A percentile compares a stretch with the other conserved stretches of the same genome.
Evolutionary conservation across 1,140 invertebrate species (phyloP).

Genomic region (Drosophila sucinea): DNA sequence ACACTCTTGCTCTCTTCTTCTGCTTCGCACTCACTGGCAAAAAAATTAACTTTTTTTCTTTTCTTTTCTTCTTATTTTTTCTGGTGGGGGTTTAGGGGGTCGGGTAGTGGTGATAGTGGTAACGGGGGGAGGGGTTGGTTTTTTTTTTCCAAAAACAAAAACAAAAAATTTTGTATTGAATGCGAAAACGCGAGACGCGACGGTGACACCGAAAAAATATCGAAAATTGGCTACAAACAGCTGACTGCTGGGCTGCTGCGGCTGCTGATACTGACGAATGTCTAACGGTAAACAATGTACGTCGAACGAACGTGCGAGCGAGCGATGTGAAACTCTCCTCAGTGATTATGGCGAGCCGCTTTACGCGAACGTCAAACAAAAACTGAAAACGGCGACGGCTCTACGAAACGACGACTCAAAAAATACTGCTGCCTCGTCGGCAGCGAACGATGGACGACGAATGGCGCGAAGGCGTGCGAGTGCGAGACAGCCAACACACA

Average conservation of each 20-base stretch:
- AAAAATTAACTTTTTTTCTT: constrained; percentile 45
- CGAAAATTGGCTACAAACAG: not conserved
- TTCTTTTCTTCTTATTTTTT: constrained; percentile 5
- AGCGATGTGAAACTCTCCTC: constrained; percentile 3
- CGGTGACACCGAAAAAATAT: constrained; percentile 6
- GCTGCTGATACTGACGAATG: constrained; percentile 6
- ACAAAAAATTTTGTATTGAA: constrained; percentile 7
- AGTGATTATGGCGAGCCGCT: constrained; percentile 40
- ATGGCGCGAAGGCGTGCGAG: constrained; percentile 55
- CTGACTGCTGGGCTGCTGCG: not conserved
- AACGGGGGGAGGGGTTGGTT: not conserved
- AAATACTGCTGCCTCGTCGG: constrained; percentile 17
- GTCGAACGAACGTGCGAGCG: not conserved
- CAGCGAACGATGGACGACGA: constrained; percentile 45
- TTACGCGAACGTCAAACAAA: constrained; percentile 75
- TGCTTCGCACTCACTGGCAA: constrained; percentile 29
- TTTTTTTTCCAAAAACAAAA: constrained; percentile 13
- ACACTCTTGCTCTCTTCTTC: constrained; percentile 29
- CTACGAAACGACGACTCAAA: constrained; percentile 44
- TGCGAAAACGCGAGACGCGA: constrained; percentile 3
- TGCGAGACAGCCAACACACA: constrained; percentile 45
- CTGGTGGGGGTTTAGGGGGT: not conserved
- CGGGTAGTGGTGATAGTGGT: not conserved
- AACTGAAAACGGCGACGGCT: constrained; percentile 71
- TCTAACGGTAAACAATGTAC: constrained; percentile 36